phyloP scores from a whole-genome alignment of 2,797 vertebrate genomes.

The Spheniscus humboldti region DNA sequence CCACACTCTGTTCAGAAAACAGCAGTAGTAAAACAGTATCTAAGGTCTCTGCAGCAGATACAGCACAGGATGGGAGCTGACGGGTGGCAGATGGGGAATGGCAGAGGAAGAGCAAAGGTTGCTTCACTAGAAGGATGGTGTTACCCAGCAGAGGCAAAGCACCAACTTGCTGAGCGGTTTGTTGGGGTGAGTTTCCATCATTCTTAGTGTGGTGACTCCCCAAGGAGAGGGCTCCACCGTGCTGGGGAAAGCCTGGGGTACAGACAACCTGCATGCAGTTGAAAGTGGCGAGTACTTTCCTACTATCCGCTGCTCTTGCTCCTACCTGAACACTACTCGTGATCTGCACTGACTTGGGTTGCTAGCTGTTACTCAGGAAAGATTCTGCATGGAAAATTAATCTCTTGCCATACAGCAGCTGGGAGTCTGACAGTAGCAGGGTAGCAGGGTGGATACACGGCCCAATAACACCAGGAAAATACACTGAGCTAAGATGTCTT shows the following conservation, averaged over 20 bases:
- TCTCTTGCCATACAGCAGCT: background rate
- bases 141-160: background rate
- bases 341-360: background rate
- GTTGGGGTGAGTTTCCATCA: background rate
- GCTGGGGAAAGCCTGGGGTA: background rate
- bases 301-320: background rate
- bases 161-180: background rate
- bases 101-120: background rate
- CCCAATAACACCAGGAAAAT: background rate
- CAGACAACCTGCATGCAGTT: background rate
- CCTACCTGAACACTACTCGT: background rate
- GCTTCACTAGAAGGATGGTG: background rate
- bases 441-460: background rate
- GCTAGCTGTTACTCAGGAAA: background rate
- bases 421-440: background rate
- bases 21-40: background rate
- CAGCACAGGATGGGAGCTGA: background rate
- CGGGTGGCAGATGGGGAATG: background rate
- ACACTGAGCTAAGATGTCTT: background rate
- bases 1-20: background rate
- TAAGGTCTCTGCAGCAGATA: background rate
- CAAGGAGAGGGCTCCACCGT: fast-evolving
- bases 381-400: background rate
- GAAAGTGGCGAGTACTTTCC: background rate
- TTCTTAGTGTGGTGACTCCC: background rate